Base-by-base conservation (phyloP, 1,140 invertebrate genomes). In the Camponotus vicinus region DNA sequence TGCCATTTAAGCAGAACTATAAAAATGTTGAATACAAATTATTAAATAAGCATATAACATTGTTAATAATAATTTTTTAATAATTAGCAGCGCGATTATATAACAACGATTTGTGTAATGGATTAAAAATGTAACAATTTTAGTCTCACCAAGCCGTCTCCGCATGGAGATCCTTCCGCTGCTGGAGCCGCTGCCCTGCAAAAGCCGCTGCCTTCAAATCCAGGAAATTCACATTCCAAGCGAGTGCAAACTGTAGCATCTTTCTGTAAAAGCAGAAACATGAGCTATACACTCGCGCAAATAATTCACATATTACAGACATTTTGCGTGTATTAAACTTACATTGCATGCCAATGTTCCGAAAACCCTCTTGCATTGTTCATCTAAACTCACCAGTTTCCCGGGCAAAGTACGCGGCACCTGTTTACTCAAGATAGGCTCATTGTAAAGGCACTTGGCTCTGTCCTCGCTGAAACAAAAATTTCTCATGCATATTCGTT, bases 131-230 rank as follows among this genome's bases (percentile, higher is more conserved):
- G 13, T 34, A 34, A 64, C 1, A 64, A 59, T 57, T 34, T 2
- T 66, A 84, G 15, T 52, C 93, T 95, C 96, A 98, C 98, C 95
- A 98, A 97, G 91, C 97, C 97, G 94, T 98, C 97, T 27, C 98
- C 98, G 94, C 98, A 99, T 1, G 97, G 95, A 8, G 98, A 98
- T n/a, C 98, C 98, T 95, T 99, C 98, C 7, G 98, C 98, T 15
- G 98, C 98, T 6, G 98, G 97, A 87, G 98, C 95, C 94, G 98
- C 98, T 71, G 98, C 97, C 59, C 98, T 97, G 95, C 98, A 99
- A 93, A 98, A 98, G 3, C 27, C 27, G 27, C 27, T 27, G 27
- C 97, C 98, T 87, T 52, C 34, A n/a, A 27, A 34, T 4, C 27
- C 78, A 1, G 87, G 87, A 37, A 89, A 83, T 11, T 67, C 71